Conservation (phyloP, 1,140 invertebrate species). For the Orius laevigatus region DNA sequence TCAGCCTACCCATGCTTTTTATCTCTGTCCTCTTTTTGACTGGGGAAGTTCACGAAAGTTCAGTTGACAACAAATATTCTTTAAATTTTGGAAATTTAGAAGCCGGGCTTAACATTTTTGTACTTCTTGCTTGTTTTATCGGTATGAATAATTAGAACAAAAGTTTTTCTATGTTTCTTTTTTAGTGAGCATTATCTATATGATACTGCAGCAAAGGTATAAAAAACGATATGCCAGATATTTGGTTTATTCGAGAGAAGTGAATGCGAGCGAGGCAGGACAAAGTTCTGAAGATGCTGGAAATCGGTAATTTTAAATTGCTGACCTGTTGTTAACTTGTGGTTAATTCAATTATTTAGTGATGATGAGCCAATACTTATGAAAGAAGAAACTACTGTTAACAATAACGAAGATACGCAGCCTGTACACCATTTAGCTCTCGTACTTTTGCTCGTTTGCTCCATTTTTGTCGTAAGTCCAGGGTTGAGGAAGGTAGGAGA, state of each 20-base stretch:
- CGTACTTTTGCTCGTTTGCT: constrained; percentile 59
- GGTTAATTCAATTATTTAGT: too few relatives aligned
- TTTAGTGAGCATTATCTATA: constrained; percentile 50
- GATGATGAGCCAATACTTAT: too few relatives aligned
- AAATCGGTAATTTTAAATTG: too few relatives aligned
- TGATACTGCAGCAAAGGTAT: constrained; percentile 59
- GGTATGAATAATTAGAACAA: constrained; percentile 29
- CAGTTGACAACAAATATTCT: too few relatives aligned
- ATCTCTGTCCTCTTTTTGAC: constrained; percentile 24
- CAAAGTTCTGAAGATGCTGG: neutral
- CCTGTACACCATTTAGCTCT: constrained; percentile 66
- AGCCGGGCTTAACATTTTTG: constrained; percentile 44
- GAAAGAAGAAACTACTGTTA: neutral
- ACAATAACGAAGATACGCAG: constrained; percentile 39
- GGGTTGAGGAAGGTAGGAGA: too few relatives aligned
- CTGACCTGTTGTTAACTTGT: too few relatives aligned
- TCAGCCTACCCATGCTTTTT: constrained; percentile 36
- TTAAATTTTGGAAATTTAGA: constrained; percentile 45
- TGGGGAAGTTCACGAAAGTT: constrained; percentile 53
- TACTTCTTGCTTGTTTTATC: constrained; percentile 48
- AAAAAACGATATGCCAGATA: constrained; percentile 34
- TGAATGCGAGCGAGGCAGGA: constrained; percentile 15
- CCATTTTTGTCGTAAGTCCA: constrained; percentile 73
- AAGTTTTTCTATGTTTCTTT: constrained; percentile 18
- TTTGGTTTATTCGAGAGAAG: constrained; percentile 27